These are phyloP conservation scores for Pocillopora grandis DNA, from an alignment of 92 coral and sea anemone genomes.

Conservation along the genomic window DNA sequence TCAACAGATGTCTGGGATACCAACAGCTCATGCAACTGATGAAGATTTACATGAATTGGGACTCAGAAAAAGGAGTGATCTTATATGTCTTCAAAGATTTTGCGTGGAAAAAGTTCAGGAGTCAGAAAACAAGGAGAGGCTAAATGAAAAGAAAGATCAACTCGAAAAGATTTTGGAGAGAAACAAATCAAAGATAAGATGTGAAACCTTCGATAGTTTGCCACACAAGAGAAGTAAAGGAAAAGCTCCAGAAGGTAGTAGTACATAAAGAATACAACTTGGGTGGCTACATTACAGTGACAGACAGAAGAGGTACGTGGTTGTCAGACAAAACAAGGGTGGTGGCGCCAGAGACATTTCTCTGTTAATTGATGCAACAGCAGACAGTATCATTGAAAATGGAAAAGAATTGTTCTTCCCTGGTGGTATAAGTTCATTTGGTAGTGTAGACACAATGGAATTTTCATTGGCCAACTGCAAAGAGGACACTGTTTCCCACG, in stretches of 20 bases:
- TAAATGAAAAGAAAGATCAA: slow-evolving; percentile 36
- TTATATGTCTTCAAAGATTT: slow-evolving; percentile 29
- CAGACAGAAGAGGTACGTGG: slow-evolving; percentile 28
- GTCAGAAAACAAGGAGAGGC: slow-evolving; percentile 35
- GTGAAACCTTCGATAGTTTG: slow-evolving; percentile 9
- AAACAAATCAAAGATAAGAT: slow-evolving; percentile 46
- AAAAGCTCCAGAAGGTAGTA: slow-evolving; percentile 18
- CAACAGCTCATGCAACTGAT: slow-evolving; percentile 40
- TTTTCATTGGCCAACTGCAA: slow-evolving; percentile 51
- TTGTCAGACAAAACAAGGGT: slow-evolving; percentile 37
- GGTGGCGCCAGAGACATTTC: slow-evolving; percentile 45
- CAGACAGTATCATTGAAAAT: slow-evolving; percentile 40
- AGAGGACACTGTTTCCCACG: slow-evolving; percentile 37
- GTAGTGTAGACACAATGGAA: slow-evolving; percentile 28
- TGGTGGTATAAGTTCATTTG: slow-evolving; percentile 39
- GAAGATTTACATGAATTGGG: slow-evolving; percentile 41
- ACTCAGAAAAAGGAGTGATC: slow-evolving; percentile 41
- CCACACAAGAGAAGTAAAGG: slow-evolving; percentile 17
- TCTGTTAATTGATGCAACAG: slow-evolving; percentile 34
- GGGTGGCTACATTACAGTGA: slow-evolving; percentile 6
- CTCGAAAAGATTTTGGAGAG: slow-evolving; percentile 43
- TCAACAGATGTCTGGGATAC: slow-evolving; percentile 44
- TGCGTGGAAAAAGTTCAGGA: slow-evolving; percentile 38
- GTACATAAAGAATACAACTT: slow-evolving; percentile 41
- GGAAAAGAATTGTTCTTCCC: slow-evolving; percentile 47